Conservation (phyloP, 1,140 invertebrate species). For the Leguminivora glycinivorella region DNA sequence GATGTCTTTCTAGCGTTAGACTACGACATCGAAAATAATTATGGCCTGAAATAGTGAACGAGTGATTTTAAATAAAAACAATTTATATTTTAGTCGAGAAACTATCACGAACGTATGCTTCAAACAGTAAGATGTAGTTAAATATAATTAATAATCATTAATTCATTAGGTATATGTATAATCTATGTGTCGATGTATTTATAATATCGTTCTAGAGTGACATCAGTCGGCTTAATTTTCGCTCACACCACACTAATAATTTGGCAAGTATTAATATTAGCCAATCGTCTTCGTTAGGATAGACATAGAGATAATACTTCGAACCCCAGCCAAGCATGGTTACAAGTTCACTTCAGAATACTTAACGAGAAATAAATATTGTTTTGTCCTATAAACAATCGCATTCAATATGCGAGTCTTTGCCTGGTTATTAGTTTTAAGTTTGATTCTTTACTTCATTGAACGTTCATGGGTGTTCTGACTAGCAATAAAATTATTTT, state of each 20-base stretch:
- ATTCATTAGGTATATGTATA: neutral
- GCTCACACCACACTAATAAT: constrained; percentile 57
- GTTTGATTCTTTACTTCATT: neutral
- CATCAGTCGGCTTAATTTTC: constrained; percentile 33
- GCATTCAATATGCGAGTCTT: neutral
- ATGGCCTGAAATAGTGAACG: neutral
- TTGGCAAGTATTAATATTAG: constrained; percentile 58
- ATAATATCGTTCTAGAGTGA: neutral
- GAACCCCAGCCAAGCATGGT: constrained; percentile 57
- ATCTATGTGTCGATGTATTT: neutral
- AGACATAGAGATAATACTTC: constrained; percentile 37
- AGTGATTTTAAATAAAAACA: neutral
- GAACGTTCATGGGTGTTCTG: neutral
- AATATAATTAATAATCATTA: too few species aligned
- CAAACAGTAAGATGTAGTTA: too few species aligned
- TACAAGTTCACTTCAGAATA: constrained; percentile 33
- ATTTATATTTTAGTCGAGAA: neutral
- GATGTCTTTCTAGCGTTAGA: neutral
- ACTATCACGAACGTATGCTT: neutral
- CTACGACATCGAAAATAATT: neutral
- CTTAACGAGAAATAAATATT: neutral
- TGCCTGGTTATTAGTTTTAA: neutral
- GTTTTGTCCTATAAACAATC: neutral
- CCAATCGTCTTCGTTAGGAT: constrained; percentile 36
- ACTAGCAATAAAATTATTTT: neutral